Base-by-base conservation (phyloP, 2,888 invertebrate genomes). In the Phortica okadai region DNA sequence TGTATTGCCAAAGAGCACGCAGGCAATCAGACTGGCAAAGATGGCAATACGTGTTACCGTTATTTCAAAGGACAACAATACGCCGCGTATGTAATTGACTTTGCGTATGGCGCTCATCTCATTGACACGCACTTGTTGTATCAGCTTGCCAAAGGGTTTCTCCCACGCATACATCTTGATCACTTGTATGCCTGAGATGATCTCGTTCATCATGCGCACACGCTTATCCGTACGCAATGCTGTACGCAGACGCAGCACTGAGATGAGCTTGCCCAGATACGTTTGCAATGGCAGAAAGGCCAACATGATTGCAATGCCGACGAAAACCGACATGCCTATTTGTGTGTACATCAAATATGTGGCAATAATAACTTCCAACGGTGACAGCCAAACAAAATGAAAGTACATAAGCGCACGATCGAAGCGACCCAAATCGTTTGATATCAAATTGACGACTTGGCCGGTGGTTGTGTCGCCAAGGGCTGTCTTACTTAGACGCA, bases 121-220 rank as follows among this genome's bases (percentile, higher is more conserved):
- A 82, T 91, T 93, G 91, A 90, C 91, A 87, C 97, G 91, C 0
- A 95, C 93, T n/a, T 92, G 83, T 11, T 93, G 94, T 0, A 98
- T 95, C 70, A 97, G 93, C 80, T 94, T 93, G 33, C 95, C 94
- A 88, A 98, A 98, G 0, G 97, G 96, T 83, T 94, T 94, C 89
- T 98, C 98, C 96, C 98, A 98, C 0, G 97, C 96, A 88, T 98
- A 98, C 97, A 98, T 98, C 92, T 98, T 98, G 80, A 98, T 96
- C 0, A 98, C 97, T 92, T 97, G 94, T 88, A 97, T 96, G 2
- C 97, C 98, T 84, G 94, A 94, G 42, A 98, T 94, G 54, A 97
- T 95, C 92, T 98, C 98, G 89, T 96, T 97, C 95, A 98, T 98
- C 70, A 98, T 93, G 4, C 97, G 94, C 14, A 98, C 96, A 74